Evolutionary conservation across 2,888 invertebrate species (phyloP).

Genomic region (Resseliella maxima): DNA sequence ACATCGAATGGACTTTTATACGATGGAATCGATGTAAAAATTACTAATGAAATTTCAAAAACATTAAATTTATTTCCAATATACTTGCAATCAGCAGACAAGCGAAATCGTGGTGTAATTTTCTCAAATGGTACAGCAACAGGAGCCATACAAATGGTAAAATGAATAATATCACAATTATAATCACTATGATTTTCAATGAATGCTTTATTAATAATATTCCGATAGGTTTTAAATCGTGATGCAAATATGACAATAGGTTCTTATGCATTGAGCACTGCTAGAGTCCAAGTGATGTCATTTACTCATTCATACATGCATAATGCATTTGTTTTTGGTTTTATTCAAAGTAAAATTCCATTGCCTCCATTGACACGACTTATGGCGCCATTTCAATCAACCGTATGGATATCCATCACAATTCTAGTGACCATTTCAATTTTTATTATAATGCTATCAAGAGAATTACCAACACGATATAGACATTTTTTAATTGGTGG

Average conservation of each 20-base stretch:
- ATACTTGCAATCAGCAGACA: neutral
- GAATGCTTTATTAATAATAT: no score
- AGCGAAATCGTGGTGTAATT: neutral
- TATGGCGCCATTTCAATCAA: neutral
- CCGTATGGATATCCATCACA: neutral
- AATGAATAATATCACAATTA: neutral
- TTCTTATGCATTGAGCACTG: neutral
- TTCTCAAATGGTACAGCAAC: neutral
- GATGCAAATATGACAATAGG: neutral
- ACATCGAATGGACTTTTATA: neutral
- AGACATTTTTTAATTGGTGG: slow-evolving; percentile 11
- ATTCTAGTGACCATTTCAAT: neutral
- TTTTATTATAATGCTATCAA: neutral
- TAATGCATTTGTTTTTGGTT: neutral
- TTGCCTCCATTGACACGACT: neutral
- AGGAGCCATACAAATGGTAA: neutral
- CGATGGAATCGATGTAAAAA: neutral
- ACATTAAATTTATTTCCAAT: neutral
- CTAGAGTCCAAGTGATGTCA: neutral
- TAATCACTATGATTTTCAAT: neutral
- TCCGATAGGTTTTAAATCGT: neutral
- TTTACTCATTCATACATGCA: neutral
- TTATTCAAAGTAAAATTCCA: neutral
- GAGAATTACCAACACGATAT: neutral
- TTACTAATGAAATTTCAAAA: neutral